These are phyloP conservation scores for Arnoldichthys spilopterus DNA, from an alignment of 2,797 vertebrate genomes.

Conservation along the genomic window DNA sequence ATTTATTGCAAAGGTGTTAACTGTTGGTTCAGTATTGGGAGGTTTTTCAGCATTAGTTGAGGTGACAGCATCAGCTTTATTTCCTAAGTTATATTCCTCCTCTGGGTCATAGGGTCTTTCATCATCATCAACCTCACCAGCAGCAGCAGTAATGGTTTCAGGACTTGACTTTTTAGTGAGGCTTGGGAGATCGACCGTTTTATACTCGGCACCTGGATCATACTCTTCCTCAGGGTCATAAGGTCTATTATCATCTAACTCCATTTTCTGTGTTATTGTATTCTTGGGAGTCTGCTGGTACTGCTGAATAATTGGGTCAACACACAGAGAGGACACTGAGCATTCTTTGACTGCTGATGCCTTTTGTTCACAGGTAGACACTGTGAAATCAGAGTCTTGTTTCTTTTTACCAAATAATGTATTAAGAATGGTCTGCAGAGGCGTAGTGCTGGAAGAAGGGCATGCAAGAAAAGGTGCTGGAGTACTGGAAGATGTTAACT, in stretches of 20 bases:
- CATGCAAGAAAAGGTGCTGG: conserved; percentile 33
- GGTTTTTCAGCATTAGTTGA: conserved; percentile 60
- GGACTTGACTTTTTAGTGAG: conserved; percentile 15
- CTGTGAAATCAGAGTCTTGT: conserved; percentile 66
- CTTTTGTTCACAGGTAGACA: conserved; percentile 61
- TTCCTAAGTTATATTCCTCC: conserved; percentile 89
- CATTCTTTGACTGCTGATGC: conserved; percentile 57
- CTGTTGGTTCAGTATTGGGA: conserved; percentile 57
- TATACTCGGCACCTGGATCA: conserved; percentile 73
- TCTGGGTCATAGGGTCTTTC: conserved; percentile 96
- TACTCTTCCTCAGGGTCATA: conserved; percentile 88
- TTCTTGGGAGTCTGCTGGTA: conserved; percentile 89
- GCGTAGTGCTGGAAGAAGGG: conserved; percentile 67
- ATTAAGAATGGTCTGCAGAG: conserved; percentile 89
- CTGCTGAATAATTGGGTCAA: conserved; percentile 93
- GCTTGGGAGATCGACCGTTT: conserved; percentile 49
- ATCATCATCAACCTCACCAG: conserved; percentile 80
- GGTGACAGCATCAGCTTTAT: conserved; percentile 68
- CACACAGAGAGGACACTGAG: conserved; percentile 65
- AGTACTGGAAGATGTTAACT: not conserved
- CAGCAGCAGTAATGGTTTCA: conserved; percentile 53
- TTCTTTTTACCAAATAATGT: conserved; percentile 87
- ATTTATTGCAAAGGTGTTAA: conserved; percentile 68
- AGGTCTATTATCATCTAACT: conserved; percentile 81
- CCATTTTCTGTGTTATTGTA: conserved; percentile 69